Conservation (phyloP, 2,113 vertebrate genomes). For the Lichenostomus cassidix region DNA sequence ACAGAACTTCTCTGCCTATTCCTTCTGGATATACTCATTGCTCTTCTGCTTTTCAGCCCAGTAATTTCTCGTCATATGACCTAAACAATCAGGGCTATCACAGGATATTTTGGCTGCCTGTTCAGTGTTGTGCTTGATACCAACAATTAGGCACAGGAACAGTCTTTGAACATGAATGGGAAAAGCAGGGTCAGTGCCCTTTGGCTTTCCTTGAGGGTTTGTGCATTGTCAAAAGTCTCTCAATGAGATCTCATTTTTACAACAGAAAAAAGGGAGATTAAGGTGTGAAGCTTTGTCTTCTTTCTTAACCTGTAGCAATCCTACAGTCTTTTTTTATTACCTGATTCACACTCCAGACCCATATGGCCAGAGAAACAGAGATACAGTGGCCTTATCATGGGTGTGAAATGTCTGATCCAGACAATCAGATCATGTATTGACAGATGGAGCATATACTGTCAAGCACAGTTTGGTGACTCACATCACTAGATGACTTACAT, state of each 20-base stretch:
- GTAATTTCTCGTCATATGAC: neutral
- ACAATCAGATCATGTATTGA: neutral
- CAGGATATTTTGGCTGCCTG: neutral
- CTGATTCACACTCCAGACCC: neutral
- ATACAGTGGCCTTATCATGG: neutral
- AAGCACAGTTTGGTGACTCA: neutral
- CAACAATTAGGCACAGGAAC: neutral
- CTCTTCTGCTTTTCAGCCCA: neutral
- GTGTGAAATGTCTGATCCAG: neutral
- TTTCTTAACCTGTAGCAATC: neutral
- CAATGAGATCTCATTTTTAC: neutral
- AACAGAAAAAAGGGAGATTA: neutral
- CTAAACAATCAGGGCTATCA: neutral
- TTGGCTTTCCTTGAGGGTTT: neutral
- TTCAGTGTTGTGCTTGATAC: neutral
- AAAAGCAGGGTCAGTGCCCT: neutral
- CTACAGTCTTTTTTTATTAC: neutral
- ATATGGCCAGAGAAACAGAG: neutral
- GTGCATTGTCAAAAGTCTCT: neutral
- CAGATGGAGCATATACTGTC: neutral
- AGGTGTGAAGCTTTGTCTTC: neutral
- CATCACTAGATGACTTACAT: neutral
- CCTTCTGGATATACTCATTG: neutral
- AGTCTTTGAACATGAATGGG: neutral
- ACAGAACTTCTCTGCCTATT: neutral